These are phyloP conservation scores for Alsophila aescularia DNA, from an alignment of 2,888 invertebrate species.

Conservation along the genomic window DNA sequence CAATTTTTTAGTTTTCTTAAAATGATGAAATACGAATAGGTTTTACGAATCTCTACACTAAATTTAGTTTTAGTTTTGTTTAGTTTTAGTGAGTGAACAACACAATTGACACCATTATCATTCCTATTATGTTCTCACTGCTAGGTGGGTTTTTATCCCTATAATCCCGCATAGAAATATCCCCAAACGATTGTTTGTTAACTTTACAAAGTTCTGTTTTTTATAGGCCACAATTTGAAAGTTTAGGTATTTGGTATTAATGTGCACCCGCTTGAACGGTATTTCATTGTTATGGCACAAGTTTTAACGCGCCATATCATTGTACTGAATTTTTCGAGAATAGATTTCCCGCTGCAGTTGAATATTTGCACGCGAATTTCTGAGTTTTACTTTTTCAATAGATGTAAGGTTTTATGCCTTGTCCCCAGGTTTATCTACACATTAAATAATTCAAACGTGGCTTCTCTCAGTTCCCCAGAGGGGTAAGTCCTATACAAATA, in stretches of 20 bases:
- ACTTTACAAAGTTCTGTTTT: conserved; percentile 37
- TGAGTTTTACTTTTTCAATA: no score
- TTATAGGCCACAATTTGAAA: conserved; percentile 35
- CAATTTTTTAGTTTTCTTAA: no score
- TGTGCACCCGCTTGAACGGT: conserved; percentile 20
- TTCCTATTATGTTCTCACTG: no score
- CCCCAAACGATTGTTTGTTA: conserved; percentile 28
- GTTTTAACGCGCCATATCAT: conserved; percentile 33
- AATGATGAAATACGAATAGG: no score
- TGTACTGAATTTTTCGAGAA: conserved; percentile 18
- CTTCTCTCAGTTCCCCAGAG: conserved; percentile 7
- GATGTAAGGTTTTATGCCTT: no score
- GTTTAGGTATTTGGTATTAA: conserved; percentile 28
- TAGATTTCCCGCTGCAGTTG: conserved; percentile 12
- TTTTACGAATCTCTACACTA: no score
- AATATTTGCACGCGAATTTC: conserved; percentile 3
- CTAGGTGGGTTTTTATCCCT: conserved; percentile 1
- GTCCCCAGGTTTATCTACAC: background rate
- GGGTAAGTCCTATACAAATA: conserved; percentile 8
- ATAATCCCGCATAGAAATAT: background rate
- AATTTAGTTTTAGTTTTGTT: no score
- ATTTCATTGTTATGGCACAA: conserved; percentile 41
- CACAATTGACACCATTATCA: no score
- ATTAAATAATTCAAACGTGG: conserved; percentile 25
- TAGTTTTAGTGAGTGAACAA: no score